Evolutionary conservation across 2,888 invertebrate genomes (phyloP).

Genomic region (Onchidella celtica): DNA sequence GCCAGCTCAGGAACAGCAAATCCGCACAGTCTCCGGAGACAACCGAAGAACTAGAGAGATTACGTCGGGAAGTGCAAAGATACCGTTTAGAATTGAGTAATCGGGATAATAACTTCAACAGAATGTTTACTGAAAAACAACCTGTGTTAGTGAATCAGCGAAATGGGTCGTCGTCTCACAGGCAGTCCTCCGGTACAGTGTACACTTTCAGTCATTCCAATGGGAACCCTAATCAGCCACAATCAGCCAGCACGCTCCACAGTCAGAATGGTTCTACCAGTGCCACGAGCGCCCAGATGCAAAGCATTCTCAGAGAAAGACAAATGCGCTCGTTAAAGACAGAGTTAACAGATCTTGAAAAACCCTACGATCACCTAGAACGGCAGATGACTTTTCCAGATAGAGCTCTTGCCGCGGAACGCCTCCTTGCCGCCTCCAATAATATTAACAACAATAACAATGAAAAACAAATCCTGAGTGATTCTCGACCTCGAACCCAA

Average conservation of each 20-base stretch:
- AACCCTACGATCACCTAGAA: not conserved
- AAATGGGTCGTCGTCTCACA: not conserved
- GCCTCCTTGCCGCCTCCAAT: too few species aligned
- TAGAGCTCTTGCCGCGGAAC: not conserved
- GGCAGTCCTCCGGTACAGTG: not conserved
- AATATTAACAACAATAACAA: conserved; percentile 6
- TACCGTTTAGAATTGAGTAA: conserved; percentile 77
- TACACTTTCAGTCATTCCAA: conserved; percentile 5
- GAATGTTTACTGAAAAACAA: conserved; percentile 75
- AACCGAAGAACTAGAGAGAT: conserved; percentile 74
- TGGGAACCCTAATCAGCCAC: conserved; percentile 4
- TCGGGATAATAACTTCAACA: conserved; percentile 77
- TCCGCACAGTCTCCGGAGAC: conserved; percentile 62
- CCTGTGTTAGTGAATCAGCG: conserved; percentile 70
- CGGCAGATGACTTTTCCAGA: not conserved
- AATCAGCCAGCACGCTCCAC: not conserved
- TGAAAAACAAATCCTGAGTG: not conserved
- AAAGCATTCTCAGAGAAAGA: conserved; percentile 1
- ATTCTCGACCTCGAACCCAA: not conserved
- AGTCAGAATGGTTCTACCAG: not conserved
- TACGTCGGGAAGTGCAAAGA: conserved; percentile 73
- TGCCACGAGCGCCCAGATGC: not conserved
- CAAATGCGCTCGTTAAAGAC: conserved; percentile 10
- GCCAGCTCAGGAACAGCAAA: not conserved
- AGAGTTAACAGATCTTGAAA: too few species aligned